Evolutionary conservation across 2,888 invertebrate genomes (phyloP), one percentile per base, ranked within the genome.

Genomic region (Heliconius charithonia): DNA sequence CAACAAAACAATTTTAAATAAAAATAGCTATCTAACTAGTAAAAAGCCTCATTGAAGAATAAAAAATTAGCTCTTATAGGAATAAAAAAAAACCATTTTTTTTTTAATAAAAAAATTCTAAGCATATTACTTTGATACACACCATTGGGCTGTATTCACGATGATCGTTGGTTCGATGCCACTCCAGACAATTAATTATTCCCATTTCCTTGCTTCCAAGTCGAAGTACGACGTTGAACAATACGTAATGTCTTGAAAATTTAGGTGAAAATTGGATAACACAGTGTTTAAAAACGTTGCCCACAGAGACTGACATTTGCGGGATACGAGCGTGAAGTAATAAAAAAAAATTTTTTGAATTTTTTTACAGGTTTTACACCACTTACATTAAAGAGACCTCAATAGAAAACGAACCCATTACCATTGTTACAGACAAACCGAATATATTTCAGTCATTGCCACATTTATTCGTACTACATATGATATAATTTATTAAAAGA

Each of bases 401-500:
- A 25, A 27, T 16, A 63, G 25, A 63, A 19, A 65, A 29, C 7
- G 19, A 65, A 65, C 27, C 62, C 6, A 0, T 22, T 51, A 51
- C 51, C 51, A 51, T 37, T 37, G 10, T 10, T 37, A 37, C 51
- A 51, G 22, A 22, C 7, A 22, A 51, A 22, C 51, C 9, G 22
- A 51, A 22, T 0, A 62, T 25, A 25, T 62, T 13, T 25, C 62
- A 62, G 25, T 25, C 25, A 12, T 16, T 16, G 13, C 62, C 27
- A 25, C n/a, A 62, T 62, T 70, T 77, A 66, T 51, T 72, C 63
- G 73, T 22, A 41, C 32, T 32, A 72, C 22, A 41, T 69, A 41
- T 72, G 66, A 72, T 69, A 78, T 73, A 74, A 76, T 63, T 67
- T 76, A 45, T 73, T 63, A 69, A 77, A 79, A 79, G 76, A 73